Base-by-base conservation (phyloP, 1,140 invertebrate genomes). In the Pachypsylla venusta region DNA sequence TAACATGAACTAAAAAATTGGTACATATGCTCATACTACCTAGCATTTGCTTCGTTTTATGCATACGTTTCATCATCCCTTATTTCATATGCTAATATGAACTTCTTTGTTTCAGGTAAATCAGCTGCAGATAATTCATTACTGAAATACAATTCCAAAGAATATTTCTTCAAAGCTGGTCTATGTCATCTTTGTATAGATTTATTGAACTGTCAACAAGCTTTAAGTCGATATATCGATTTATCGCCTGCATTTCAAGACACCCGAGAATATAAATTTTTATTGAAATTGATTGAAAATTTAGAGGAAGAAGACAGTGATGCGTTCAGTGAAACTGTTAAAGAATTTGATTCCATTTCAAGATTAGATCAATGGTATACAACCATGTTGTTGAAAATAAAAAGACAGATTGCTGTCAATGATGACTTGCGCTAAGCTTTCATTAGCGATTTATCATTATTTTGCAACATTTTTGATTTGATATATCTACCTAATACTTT, bases 61-160 rank as follows among this genome's bases (percentile, higher is more conserved):
- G n/a, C n/a, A n/a, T n/a, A n/a, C n/a, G n/a, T n/a, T n/a, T n/a
- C n/a, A n/a, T n/a, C n/a, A n/a, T n/a, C n/a, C n/a, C n/a, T n/a
- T n/a, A n/a, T n/a, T n/a, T n/a, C n/a, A n/a, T n/a, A n/a, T n/a
- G n/a, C n/a, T n/a, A n/a, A n/a, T n/a, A n/a, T n/a, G n/a, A n/a
- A n/a, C 30, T 35, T 35, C 30, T 35, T 10, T 35, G 7, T n/a
- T 35, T 7, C 42, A 48, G 42, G 42, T 19, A 48, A 48, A 22
- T n/a, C 42, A n/a, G 42, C 42, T 20, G 22, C 42, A 48, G 42
- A 48, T n/a, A 48, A 48, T 20, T 48, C 42, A n/a, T 20, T 48
- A n/a, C n/a, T 48, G 42, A 48, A 48, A 20, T 48, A 48, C 42
- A 48, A 48, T n/a, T 48, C 42, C 42, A 48, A 48, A 20, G 42